Evolutionary conservation across 2,888 invertebrate genomes (phyloP).

Genomic region (Parnassius glacialis): DNA sequence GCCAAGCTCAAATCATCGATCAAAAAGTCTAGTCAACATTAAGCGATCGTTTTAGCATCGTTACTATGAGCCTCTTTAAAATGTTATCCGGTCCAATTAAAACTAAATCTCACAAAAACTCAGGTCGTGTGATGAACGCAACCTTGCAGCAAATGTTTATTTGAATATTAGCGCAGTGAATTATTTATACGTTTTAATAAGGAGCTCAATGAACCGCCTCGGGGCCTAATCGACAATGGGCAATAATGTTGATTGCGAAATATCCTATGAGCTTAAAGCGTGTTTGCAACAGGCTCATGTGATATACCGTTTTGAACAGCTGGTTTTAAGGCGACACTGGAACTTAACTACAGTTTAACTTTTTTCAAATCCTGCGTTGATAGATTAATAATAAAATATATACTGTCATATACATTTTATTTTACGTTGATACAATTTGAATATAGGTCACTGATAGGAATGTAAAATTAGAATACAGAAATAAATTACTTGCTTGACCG

Average conservation of each 20-base stretch:
- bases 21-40: constrained; percentile 42
- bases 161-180: constrained; percentile 39
- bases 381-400: no score
- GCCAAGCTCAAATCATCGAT: constrained; percentile 39
- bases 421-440: no score
- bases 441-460: no score
- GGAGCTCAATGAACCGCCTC: constrained; percentile 36
- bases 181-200: constrained; percentile 42
- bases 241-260: constrained; percentile 31
- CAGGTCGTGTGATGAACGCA: constrained; percentile 38
- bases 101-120: constrained; percentile 34
- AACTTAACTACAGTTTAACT: neutral
- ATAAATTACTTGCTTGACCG: no score
- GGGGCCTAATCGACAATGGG: constrained; percentile 46
- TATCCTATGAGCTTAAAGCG: constrained; percentile 13
- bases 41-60: constrained; percentile 39
- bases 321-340: neutral
- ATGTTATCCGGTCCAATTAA: constrained; percentile 40
- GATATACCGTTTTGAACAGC: constrained; percentile 4
- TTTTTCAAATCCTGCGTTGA: no score
- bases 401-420: no score
- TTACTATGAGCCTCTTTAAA: constrained; percentile 32
- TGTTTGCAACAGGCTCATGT: constrained; percentile 12
- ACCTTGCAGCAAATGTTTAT: constrained; percentile 46
- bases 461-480: no score